Percentiles rank a stretch among this genome's conserved stretches.
phyloP scores from a whole-genome alignment of 2,888 invertebrate genomes.

The Drosophila bunnanda region DNA sequence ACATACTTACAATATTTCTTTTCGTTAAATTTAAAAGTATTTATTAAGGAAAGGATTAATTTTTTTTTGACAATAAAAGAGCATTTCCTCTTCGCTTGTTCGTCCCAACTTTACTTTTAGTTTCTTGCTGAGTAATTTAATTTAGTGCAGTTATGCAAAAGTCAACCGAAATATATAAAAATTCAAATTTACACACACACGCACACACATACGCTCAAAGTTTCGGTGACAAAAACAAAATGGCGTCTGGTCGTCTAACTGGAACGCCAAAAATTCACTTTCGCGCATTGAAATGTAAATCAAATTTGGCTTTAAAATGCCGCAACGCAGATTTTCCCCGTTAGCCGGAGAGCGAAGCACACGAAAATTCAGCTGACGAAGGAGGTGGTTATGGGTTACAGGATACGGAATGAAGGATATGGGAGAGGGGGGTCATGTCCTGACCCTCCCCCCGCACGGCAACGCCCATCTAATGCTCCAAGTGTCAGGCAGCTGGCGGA shows the following conservation, averaged over 20 bases:
- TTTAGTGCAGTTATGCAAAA: constrained; percentile 67
- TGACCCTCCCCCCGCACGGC: neutral
- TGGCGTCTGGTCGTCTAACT: constrained; percentile 60
- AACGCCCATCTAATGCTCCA: constrained; percentile 53
- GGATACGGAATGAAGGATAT: neutral
- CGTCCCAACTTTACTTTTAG: constrained; percentile 1
- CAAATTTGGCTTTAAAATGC: constrained; percentile 70
- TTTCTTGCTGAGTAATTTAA: constrained; percentile 51
- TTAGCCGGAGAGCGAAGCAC: constrained; percentile 34
- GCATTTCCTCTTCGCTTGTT: neutral
- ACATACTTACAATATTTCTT: neutral
- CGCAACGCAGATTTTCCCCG: constrained; percentile 63
- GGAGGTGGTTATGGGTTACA: constrained; percentile 28
- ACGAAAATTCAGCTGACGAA: constrained; percentile 46
- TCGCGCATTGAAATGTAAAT: constrained; percentile 72
- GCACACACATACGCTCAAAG: constrained; percentile 5
- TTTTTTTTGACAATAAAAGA: neutral
- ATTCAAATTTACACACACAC: constrained; percentile 58
- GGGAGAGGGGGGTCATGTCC: constrained; percentile 2
- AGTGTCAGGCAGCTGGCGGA: constrained; percentile 62
- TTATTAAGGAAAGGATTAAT: neutral
- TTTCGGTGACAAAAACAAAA: constrained; percentile 45
- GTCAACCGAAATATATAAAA: constrained; percentile 68
- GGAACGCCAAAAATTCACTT: constrained; percentile 62
- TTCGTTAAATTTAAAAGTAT: neutral